Conservation (phyloP, 1,140 invertebrate genomes). For the Olivierus martensii region DNA sequence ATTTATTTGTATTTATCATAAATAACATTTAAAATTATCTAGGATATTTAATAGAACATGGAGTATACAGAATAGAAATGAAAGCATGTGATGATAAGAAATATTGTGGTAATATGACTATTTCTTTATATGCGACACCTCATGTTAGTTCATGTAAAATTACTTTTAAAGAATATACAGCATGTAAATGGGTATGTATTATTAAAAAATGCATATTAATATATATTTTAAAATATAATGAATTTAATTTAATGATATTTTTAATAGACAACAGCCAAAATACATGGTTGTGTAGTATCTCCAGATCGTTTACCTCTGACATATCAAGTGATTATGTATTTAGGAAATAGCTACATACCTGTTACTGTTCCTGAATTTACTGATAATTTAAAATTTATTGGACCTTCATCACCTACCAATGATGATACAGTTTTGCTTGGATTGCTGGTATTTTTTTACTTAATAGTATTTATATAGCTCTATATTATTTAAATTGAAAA, state of each 20-base stretch:
- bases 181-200: slow-evolving; percentile 18
- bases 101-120: slow-evolving; percentile 14
- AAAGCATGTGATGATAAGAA: slow-evolving; percentile 14
- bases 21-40: neutral
- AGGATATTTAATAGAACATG: slow-evolving; percentile 18
- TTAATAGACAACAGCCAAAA: slow-evolving; percentile 9
- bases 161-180: slow-evolving; percentile 12
- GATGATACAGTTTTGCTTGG: neutral
- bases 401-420: slow-evolving; percentile 4
- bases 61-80: slow-evolving; percentile 17
- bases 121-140: slow-evolving; percentile 17
- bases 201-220: neutral
- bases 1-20: no score
- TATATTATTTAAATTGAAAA: no score
- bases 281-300: slow-evolving; percentile 17
- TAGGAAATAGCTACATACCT: slow-evolving; percentile 5
- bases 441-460: no score
- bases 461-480: no score
- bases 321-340: slow-evolving; percentile 17
- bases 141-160: slow-evolving; percentile 16
- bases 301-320: slow-evolving; percentile 14
- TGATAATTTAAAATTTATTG: slow-evolving; percentile 14
- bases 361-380: slow-evolving; percentile 17
- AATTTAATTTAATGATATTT: neutral
- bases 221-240: neutral